phyloP scores from a whole-genome alignment of 2,113 vertebrate genomes.

The Tragelaphus buxtoni region DNA sequence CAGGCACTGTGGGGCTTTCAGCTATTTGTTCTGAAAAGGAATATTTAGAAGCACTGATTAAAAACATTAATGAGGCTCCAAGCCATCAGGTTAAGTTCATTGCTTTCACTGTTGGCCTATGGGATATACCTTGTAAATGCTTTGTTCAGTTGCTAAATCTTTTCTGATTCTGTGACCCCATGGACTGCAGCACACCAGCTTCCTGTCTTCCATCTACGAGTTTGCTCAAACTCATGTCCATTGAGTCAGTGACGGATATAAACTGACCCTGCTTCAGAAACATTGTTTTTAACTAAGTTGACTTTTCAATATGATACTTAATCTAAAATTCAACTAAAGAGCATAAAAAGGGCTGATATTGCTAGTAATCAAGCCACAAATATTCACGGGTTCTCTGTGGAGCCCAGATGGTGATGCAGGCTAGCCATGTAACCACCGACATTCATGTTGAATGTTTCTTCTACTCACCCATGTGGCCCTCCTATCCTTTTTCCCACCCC shows the following conservation, averaged over 20 bases:
- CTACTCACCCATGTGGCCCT: neutral
- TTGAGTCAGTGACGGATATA: neutral
- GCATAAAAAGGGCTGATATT: neutral
- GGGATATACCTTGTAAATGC: neutral
- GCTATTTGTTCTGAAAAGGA: neutral
- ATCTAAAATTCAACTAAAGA: neutral
- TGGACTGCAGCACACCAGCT: neutral
- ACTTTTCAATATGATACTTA: neutral
- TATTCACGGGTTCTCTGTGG: neutral
- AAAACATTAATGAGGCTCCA: neutral
- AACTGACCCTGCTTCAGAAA: neutral
- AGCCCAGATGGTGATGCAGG: neutral
- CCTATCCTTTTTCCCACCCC: neutral
- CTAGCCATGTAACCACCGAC: neutral
- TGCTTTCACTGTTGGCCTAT: neutral
- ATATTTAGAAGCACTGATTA: neutral
- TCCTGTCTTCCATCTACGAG: neutral
- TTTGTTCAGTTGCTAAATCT: neutral
- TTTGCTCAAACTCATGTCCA: neutral
- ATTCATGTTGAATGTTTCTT: neutral
- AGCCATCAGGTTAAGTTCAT: neutral
- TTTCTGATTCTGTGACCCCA: neutral
- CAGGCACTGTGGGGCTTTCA: neutral
- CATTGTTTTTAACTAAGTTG: neutral
- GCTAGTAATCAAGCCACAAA: neutral